These are phyloP conservation scores for Pipistrellus nathusii DNA, from an alignment of 2,797 vertebrate genomes.

Conservation along the genomic window DNA sequence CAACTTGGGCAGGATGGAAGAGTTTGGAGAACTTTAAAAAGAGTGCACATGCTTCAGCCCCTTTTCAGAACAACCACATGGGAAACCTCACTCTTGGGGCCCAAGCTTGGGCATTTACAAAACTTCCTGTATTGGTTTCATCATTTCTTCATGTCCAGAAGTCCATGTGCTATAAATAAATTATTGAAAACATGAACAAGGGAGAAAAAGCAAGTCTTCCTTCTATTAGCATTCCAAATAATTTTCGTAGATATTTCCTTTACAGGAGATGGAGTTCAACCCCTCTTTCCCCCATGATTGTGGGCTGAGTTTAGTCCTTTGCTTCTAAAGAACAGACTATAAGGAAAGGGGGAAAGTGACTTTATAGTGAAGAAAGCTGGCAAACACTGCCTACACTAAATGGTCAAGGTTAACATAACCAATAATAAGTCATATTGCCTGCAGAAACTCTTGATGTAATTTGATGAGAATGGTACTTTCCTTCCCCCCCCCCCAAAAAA, in stretches of 20 bases:
- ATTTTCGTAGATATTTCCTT: neutral
- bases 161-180: neutral
- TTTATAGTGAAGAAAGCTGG: neutral
- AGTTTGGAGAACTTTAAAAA: conserved; percentile 26
- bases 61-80: neutral
- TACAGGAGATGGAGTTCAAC: neutral
- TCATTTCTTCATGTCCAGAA: neutral
- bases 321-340: neutral
- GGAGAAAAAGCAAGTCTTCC: neutral
- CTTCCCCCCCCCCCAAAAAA: neutral
- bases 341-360: neutral
- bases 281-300: neutral
- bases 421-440: neutral
- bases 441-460: neutral
- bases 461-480: neutral
- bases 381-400: neutral
- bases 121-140: neutral
- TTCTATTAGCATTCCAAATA: neutral
- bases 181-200: neutral
- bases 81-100: neutral
- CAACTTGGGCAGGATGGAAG: neutral
- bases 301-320: conserved; percentile 5
- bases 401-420: neutral
- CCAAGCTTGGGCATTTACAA: neutral
- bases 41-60: neutral